Conservation (phyloP, 2,888 invertebrate genomes). For the Oscheius sp. region DNA sequence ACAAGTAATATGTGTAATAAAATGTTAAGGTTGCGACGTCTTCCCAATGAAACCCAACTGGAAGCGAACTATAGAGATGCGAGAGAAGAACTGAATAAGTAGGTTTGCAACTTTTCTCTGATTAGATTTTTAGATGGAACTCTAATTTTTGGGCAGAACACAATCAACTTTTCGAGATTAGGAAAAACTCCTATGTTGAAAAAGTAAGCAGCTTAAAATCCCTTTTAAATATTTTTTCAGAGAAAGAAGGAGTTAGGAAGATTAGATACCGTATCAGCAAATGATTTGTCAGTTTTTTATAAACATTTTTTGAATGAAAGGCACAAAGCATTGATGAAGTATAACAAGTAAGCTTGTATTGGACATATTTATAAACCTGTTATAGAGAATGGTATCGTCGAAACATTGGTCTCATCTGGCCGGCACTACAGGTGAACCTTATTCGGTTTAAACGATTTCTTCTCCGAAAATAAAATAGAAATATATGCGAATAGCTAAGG, state of each 20-base stretch:
- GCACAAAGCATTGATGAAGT: slow-evolving; percentile 55
- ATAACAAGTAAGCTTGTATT: slow-evolving; percentile 60
- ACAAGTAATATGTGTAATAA: too few species aligned
- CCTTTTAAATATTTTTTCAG: slow-evolving; percentile 35
- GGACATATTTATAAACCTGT: slow-evolving; percentile 6
- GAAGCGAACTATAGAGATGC: slow-evolving; percentile 62
- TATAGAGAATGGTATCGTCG: slow-evolving; percentile 70
- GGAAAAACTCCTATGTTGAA: slow-evolving; percentile 54
- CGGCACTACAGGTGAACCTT: slow-evolving; percentile 68
- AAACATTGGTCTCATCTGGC: slow-evolving; percentile 68
- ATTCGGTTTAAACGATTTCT: slow-evolving; percentile 61
- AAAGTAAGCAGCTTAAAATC: slow-evolving; percentile 22
- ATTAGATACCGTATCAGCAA: slow-evolving; percentile 64
- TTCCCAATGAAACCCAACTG: slow-evolving; percentile 62
- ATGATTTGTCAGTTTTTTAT: slow-evolving; percentile 69
- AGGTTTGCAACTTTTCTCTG: background rate
- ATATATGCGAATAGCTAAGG: background rate
- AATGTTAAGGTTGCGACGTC: slow-evolving; percentile 55
- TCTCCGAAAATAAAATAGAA: slow-evolving; percentile 13
- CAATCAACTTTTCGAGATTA: slow-evolving; percentile 62
- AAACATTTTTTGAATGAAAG: slow-evolving; percentile 64
- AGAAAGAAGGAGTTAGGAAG: slow-evolving; percentile 60
- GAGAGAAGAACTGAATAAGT: slow-evolving; percentile 65
- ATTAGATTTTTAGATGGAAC: slow-evolving; percentile 57
- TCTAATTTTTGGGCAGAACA: slow-evolving; percentile 68